phyloP scores from a whole-genome alignment of 2,888 invertebrate species.

The Campaea margaritaria region DNA sequence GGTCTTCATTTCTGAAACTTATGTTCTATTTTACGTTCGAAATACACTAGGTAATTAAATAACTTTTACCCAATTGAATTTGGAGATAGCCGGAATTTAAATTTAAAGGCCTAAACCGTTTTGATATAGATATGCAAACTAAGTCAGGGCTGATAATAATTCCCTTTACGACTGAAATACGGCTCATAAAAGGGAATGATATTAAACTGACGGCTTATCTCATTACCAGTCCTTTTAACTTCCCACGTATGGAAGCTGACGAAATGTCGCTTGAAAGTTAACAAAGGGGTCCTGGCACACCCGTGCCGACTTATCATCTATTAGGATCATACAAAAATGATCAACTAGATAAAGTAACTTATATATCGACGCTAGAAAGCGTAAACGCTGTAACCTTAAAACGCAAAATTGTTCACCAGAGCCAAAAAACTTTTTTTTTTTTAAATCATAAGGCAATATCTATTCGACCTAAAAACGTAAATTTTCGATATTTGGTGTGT shows the following conservation, averaged over 20 bases:
- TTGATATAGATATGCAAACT: constrained; percentile 20
- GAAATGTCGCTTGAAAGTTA: constrained; percentile 10
- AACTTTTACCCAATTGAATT: constrained; percentile 1
- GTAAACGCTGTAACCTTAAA: no score
- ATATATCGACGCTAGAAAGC: no score
- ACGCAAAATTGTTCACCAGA: no score
- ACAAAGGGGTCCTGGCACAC: background rate
- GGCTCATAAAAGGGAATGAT: constrained; percentile 4
- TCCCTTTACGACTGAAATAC: constrained; percentile 10
- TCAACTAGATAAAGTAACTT: no score
- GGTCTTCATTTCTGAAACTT: no score
- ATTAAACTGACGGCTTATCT: constrained; percentile 20
- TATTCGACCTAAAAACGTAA: no score
- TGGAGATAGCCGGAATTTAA: constrained; percentile 1
- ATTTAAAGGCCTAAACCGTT: constrained; percentile 3
- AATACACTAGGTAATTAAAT: no score
- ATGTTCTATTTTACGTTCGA: no score
- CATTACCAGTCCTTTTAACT: constrained; percentile 20
- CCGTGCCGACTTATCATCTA: background rate
- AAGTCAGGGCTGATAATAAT: constrained; percentile 14
- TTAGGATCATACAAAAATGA: background rate
- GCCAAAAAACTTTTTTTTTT: no score
- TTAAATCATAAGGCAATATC: no score
- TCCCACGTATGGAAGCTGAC: constrained; percentile 8
- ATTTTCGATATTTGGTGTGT: no score